Evolutionary conservation across 2,797 vertebrate species (phyloP), one percentile per base, ranked within the genome.

Genomic region (Centropyge bicolor): DNA sequence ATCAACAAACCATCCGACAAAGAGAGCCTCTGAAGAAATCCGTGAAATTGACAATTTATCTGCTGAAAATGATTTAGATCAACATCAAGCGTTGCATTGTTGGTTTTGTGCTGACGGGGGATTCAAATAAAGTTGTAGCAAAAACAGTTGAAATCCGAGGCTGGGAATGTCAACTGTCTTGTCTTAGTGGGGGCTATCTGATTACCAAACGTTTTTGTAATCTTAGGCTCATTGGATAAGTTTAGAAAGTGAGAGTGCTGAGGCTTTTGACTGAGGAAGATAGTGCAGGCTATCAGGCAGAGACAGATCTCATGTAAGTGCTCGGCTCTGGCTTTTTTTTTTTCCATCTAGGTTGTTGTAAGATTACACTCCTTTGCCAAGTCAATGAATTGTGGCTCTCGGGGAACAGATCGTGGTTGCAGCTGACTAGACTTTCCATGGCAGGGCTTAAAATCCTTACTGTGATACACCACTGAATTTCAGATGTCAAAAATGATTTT

Each of bases 201-300:
- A 85, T 87, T 86, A 86, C 86, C 76, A 89, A 89, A 88, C 63
- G 57, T 86, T 87, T 86, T 85, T 68, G 43, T 90, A 62, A 88
- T 86, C 76, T 69, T 38, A 86, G 78, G 11, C 60, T 51, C 45
- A 12, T 71, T 66, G 68, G 60, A 85, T 84, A 51, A 84, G 75
- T 85, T 84, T 67, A 69, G 66, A 76, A 56, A 67, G 59, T 10
- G 66, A 83, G 69, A 66, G 56, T 64, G 57, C 63, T 46, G 24
- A 38, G 48, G 78, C 27, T 85, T 67, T 31, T 67, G 77, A 79
- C 45, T 67, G 70, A 76, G 65, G 65, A 55, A 19, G 64, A 80
- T 71, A 77, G 66, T n/a, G 16, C 24, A 40, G 16, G 0, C 45
- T 59, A 63, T 60, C 73, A 75, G 64, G 43, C 55, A 57, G 63